phyloP scores from a whole-genome alignment of 1,140 invertebrate genomes.

The Leptoteleia sp. region DNA sequence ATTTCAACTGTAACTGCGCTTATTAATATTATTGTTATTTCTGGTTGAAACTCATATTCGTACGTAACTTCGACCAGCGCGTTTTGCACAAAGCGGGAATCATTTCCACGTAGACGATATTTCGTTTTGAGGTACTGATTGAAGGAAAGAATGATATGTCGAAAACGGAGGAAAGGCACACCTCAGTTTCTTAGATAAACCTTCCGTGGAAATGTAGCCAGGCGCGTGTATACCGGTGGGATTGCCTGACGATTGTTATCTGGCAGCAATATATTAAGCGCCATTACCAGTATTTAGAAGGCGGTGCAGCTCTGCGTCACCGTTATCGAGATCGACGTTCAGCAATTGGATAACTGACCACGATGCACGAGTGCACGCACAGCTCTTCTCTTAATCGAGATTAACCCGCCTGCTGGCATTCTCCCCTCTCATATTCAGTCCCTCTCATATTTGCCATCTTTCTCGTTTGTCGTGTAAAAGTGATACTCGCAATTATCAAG shows the following conservation, averaged over 20 bases:
- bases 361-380: slow-evolving; percentile 69
- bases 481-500: slow-evolving; percentile 37
- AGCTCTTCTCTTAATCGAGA: slow-evolving; percentile 65
- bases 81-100: no score
- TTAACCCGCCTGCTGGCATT: slow-evolving; percentile 45
- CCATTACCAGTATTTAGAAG: slow-evolving; percentile 77
- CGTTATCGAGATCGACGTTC: slow-evolving; percentile 74
- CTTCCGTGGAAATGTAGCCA: slow-evolving; percentile 66
- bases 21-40: no score
- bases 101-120: slow-evolving; percentile 1
- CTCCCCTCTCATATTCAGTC: slow-evolving; percentile 12
- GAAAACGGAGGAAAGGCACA: slow-evolving; percentile 25
- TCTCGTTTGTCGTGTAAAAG: slow-evolving; percentile 19
- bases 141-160: slow-evolving; percentile 24
- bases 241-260: slow-evolving; percentile 75
- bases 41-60: no score
- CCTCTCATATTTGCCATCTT: slow-evolving; percentile 21
- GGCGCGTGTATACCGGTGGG: slow-evolving; percentile 70
- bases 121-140: slow-evolving; percentile 11
- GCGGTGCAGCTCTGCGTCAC: slow-evolving; percentile 68
- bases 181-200: slow-evolving; percentile 58
- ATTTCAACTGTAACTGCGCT: no score
- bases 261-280: slow-evolving; percentile 75
- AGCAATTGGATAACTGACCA: slow-evolving; percentile 64
- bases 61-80: no score